phyloP scores from a whole-genome alignment of 2,797 vertebrate genomes.

The Anguilla anguilla region DNA sequence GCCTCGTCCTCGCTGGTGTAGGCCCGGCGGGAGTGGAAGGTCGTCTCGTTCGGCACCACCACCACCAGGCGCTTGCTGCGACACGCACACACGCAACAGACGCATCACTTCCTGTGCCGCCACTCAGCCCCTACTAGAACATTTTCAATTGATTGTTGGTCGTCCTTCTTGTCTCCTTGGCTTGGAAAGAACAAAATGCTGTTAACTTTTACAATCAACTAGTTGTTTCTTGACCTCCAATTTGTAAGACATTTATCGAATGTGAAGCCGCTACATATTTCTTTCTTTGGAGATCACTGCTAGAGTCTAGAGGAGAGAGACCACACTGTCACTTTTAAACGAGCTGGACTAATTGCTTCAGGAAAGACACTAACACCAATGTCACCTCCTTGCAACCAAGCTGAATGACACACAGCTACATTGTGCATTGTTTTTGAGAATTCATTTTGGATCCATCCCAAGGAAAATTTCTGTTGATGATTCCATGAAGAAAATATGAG shows the following conservation, averaged over 20 bases:
- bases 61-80: constrained; percentile 93
- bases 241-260: neutral
- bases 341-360: neutral
- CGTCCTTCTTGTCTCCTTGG: neutral
- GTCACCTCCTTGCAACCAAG: neutral
- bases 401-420: neutral
- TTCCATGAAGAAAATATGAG: neutral
- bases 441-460: too few species aligned
- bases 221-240: neutral
- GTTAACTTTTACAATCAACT: neutral
- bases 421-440: neutral
- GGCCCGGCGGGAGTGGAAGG: constrained; percentile 83
- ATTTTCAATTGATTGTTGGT: neutral
- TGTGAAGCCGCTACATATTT: neutral
- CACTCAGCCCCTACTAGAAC: neutral
- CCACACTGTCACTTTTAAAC: too few species aligned
- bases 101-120: neutral
- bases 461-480: neutral
- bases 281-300: neutral
- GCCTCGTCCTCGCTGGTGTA: constrained; percentile 98
- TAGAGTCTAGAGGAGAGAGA: neutral
- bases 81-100: constrained; percentile 38
- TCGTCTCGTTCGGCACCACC: constrained; percentile 89
- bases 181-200: neutral
- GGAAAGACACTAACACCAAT: neutral